phyloP scores from a whole-genome alignment of 2,888 invertebrate genomes.

The Dyspetes luteomarginatus region DNA sequence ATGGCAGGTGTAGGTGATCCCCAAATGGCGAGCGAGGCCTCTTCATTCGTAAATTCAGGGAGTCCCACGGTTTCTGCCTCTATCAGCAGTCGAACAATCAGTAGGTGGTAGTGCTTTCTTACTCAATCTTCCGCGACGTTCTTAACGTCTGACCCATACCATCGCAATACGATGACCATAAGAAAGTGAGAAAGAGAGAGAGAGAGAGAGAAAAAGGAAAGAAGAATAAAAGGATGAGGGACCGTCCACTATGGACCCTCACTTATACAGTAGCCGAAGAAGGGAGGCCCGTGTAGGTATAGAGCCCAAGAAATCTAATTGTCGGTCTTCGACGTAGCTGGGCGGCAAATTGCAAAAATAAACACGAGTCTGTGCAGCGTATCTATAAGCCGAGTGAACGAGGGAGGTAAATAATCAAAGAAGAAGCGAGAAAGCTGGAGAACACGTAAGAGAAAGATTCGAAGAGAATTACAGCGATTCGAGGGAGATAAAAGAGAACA shows the following conservation, averaged over 20 bases:
- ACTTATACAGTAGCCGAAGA: conserved; percentile 82
- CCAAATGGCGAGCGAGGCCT: conserved; percentile 60
- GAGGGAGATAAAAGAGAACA: conserved; percentile 53
- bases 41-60: conserved; percentile 37
- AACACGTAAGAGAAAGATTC: conserved; percentile 36
- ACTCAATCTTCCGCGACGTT: conserved; percentile 56
- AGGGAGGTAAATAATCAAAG: conserved; percentile 69
- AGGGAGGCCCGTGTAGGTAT: conserved; percentile 57
- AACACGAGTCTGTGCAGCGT: conserved; percentile 74
- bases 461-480: conserved; percentile 63
- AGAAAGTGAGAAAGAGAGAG: neutral
- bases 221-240: conserved; percentile 5
- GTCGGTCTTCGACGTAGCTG: conserved; percentile 77
- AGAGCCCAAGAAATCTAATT: conserved; percentile 81
- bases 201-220: neutral
- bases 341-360: conserved; percentile 82
- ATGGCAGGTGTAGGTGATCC: conserved; percentile 82
- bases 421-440: conserved; percentile 30
- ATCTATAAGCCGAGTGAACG: conserved; percentile 72
- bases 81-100: conserved; percentile 52
- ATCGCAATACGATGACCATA: conserved; percentile 14
- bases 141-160: conserved; percentile 16
- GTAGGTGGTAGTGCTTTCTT: conserved; percentile 51
- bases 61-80: conserved; percentile 34
- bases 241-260: conserved; percentile 67